Evolutionary conservation across 2,888 invertebrate genomes (phyloP), one percentile per base, ranked within the genome.

Genomic region (Eutolmus rufibarbis): DNA sequence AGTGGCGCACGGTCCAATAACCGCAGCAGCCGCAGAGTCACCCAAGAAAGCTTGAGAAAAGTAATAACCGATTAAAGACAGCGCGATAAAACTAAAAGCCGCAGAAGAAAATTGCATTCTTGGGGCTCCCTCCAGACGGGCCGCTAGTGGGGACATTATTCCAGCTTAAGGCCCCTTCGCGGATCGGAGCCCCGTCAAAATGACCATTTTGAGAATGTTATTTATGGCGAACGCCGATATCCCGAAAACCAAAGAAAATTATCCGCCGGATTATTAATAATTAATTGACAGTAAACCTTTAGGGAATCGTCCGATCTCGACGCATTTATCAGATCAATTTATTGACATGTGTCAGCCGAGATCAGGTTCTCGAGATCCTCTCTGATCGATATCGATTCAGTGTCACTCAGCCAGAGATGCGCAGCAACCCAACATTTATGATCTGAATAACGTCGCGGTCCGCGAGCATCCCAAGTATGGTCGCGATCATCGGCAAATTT

Each of bases 281-380:
- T 79, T 79, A 79, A 79, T 79, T 79, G 79, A 79, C 79, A 79
- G 79, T 46, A 31, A 51, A 79, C 79, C 79, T 79, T 79, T 79
- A 51, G 79, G 79, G 79, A 79, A 79, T 79, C 79, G 40, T 51
- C 56, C 51, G 51, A 79, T 79, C 82, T 82, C 66, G 66, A 82
- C 37, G 37, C 74, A 84, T 74, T 84, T 84, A 84, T 84, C 74
- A 43, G 84, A 84, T 84, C 84, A 84, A 84, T 84, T 84, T 84
- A 84, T 84, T 84, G 84, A 84, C 84, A 74, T 84, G 43, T 84
- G 84, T 84, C 84, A 84, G 51, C 74, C 84, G 9, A 19, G 84
- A 84, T 66, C 84, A 84, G 84, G 84, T 84, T 84, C 74, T 74
- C 28, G 28, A 8, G 66, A 9, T 66, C 28, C 66, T 12, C 16